phyloP scores from a whole-genome alignment of 92 coral and sea anemone genomes.

The Plumapathes pennacea region DNA sequence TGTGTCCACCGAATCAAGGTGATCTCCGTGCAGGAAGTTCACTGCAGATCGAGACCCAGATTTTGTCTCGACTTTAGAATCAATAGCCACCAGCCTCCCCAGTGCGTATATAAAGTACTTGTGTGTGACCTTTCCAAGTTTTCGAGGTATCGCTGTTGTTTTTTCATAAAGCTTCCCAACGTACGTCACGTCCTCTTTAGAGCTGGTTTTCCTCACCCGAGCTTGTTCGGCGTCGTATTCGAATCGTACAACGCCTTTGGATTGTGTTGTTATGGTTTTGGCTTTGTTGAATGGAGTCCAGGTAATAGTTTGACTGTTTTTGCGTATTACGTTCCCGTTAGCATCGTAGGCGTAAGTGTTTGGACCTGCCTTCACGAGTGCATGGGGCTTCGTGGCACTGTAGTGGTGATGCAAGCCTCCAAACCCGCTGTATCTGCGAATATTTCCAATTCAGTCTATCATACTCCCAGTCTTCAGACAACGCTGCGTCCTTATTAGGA shows the following conservation, averaged over 20 bases:
- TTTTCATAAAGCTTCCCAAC: slow-evolving; percentile 21
- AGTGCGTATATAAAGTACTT: slow-evolving; percentile 26
- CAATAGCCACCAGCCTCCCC: slow-evolving; percentile 23
- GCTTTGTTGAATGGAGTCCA: slow-evolving; percentile 33
- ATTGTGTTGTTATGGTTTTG: slow-evolving; percentile 7
- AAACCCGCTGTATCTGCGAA: slow-evolving; percentile 26
- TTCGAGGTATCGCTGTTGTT: background rate
- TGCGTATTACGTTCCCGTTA: slow-evolving; percentile 22
- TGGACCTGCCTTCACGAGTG: slow-evolving; percentile 19
- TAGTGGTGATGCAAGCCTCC: slow-evolving; percentile 35
- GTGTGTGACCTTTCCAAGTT: slow-evolving; percentile 4
- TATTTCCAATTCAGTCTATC: slow-evolving; percentile 22
- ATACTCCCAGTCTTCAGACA: slow-evolving; percentile 34
- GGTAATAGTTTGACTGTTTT: slow-evolving; percentile 9
- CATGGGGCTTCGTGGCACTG: slow-evolving; percentile 22
- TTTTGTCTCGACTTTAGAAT: background rate
- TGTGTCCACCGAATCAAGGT: slow-evolving; percentile 25
- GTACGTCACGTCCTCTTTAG: slow-evolving; percentile 11
- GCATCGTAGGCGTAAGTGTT: slow-evolving; percentile 28
- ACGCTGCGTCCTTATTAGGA: slow-evolving; percentile 6
- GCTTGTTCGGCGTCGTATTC: slow-evolving; percentile 14
- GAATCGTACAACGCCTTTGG: slow-evolving; percentile 8
- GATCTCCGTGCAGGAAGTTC: slow-evolving; percentile 20
- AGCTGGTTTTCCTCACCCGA: slow-evolving; percentile 14
- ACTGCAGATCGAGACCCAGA: slow-evolving; percentile 3